Evolutionary conservation across 37 sponge, comb jelly and placozoan genomes (phyloP), one percentile per base, ranked within the genome.

Genomic region (Lycopodina hypogea): DNA sequence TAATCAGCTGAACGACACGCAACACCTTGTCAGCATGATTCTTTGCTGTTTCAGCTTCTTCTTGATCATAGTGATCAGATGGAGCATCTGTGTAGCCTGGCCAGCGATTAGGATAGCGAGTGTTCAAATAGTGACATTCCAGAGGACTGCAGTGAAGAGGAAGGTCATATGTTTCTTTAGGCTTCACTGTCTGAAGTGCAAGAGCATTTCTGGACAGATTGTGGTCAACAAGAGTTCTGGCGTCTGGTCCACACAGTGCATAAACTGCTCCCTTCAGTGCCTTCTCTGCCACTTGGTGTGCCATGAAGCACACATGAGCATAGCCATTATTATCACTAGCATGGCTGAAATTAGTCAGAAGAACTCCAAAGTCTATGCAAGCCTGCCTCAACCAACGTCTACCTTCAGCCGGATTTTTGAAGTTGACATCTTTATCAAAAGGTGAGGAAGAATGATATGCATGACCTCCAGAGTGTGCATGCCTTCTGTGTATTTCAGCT

Each of bases 211-310:
- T 39, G 24, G 62, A 34, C 19, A 86, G 61, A 6, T 79, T 28
- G 50, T 86, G 80, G 28, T 39, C 41, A 23, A 11, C 66, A 37
- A 86, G 35, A 65, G 29, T 55, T 15, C 48, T 68, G 6, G 70
- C 65, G 51, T 78, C 76, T 38, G 86, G 58, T 56, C 91, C 91
- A 74, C 78, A 76, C 26, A 58, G 52, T 19, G 62, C 56, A 37
- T 78, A 75, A 56, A 83, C 69, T 2, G 69, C 87, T 55, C 79
- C 91, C 40, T 90, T 90, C 53, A 91, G 69, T 28, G 85, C 84
- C 68, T 91, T 91, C 68, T 83, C 85, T n/a, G 72, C 81, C 8
- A 91, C 85, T 57, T 91, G 83, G 62, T 87, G 88, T 26, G 88
- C 79, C 72, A 83, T 78, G 62, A 91, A 91, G 64, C 84, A 84